These are phyloP conservation scores for Tamias sibiricus DNA, from an alignment of 2,113 vertebrate species.

Conservation along the genomic window DNA sequence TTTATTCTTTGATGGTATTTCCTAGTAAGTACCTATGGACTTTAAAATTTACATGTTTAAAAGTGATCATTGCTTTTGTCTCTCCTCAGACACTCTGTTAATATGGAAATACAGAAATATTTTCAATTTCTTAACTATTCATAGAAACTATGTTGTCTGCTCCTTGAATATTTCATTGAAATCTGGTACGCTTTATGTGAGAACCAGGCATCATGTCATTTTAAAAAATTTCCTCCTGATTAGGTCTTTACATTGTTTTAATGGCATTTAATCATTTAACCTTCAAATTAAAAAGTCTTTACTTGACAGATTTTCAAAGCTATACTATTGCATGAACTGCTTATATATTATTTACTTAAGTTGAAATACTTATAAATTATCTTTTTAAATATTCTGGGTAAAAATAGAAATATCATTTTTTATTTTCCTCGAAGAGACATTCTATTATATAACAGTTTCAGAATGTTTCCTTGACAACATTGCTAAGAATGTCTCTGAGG, in stretches of 20 bases:
- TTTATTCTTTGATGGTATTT: background rate
- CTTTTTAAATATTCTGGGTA: conserved; percentile 48
- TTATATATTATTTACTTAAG: conserved; percentile 34
- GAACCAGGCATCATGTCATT: background rate
- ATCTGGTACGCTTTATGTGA: background rate
- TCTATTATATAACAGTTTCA: conserved; percentile 65
- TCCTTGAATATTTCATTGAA: background rate
- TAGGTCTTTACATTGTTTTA: background rate
- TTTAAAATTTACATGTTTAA: background rate
- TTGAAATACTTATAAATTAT: conserved; percentile 58
- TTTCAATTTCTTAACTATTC: conserved; percentile 20
- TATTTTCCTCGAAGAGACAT: conserved; percentile 22
- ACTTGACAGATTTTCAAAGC: conserved; percentile 40
- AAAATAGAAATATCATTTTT: conserved; percentile 64
- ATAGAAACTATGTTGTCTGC: background rate
- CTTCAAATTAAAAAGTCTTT: conserved; percentile 42
- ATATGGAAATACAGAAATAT: background rate
- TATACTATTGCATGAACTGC: background rate
- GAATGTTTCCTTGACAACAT: conserved; percentile 74
- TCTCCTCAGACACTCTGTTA: background rate
- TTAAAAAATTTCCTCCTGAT: background rate
- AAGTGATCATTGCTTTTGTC: background rate
- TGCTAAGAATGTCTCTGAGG: conserved; percentile 64
- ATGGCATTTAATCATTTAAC: conserved; percentile 28
- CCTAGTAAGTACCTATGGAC: background rate